Conservation (phyloP, 1,140 invertebrate species). For the Sinonovacula constricta region DNA sequence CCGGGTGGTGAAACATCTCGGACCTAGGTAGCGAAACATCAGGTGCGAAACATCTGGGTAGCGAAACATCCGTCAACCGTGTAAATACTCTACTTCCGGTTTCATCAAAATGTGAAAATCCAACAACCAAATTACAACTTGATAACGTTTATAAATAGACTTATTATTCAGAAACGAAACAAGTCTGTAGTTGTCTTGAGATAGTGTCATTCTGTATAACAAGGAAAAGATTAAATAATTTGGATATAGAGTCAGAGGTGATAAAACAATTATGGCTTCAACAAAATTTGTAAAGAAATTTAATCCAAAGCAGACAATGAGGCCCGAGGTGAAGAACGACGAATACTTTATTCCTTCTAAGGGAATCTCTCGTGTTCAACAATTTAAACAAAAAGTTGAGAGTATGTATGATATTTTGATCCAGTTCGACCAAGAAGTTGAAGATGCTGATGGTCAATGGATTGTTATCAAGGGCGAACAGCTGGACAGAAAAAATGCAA, state of each 20-base stretch:
- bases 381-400: slow-evolving; percentile 57
- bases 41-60: too few species aligned
- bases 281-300: slow-evolving; percentile 17
- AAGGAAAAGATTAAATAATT: not conserved
- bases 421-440: slow-evolving; percentile 33
- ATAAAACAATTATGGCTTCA: slow-evolving; percentile 13
- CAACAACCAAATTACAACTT: too few species aligned
- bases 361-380: slow-evolving; percentile 21
- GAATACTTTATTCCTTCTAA: slow-evolving; percentile 52
- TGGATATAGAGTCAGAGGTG: not conserved
- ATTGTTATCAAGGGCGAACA: slow-evolving; percentile 50
- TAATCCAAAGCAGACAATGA: too few species aligned
- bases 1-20: too few species aligned
- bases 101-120: too few species aligned
- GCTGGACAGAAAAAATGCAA: slow-evolving; percentile 54
- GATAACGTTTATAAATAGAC: too few species aligned
- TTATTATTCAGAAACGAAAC: too few species aligned
- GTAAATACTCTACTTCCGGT: too few species aligned
- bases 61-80: too few species aligned
- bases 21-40: too few species aligned
- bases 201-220: not conserved
- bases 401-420: slow-evolving; percentile 53
- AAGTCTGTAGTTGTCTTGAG: too few species aligned
- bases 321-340: not conserved
- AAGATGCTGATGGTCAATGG: slow-evolving; percentile 51